Conservation (phyloP, 1,140 invertebrate species). For the Ericerus pela region DNA sequence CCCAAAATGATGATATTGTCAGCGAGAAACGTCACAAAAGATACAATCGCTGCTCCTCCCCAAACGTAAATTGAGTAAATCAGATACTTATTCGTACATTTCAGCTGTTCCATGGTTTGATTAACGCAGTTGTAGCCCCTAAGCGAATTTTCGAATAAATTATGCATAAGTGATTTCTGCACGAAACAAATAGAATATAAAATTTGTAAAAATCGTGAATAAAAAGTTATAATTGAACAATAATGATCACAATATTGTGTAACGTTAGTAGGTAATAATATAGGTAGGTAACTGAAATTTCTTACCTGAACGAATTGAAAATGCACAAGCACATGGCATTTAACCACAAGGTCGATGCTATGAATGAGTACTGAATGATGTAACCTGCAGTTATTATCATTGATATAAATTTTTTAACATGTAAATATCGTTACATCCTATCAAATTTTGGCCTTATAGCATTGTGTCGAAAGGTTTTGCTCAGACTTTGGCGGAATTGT, state of each 20-base stretch:
- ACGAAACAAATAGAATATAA: too few relatives aligned
- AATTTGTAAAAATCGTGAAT: constrained; percentile 14
- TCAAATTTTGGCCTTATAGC: too few relatives aligned
- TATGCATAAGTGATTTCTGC: too few relatives aligned
- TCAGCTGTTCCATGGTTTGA: too few relatives aligned
- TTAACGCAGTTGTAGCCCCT: too few relatives aligned
- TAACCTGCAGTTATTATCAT: constrained; percentile 27
- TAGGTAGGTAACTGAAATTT: too few relatives aligned
- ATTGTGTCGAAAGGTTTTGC: too few relatives aligned
- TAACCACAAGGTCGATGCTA: constrained; percentile 55
- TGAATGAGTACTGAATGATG: constrained; percentile 31
- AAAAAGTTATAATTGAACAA: constrained; percentile 14
- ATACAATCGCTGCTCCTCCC: constrained; percentile 22
- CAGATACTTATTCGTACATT: constrained; percentile 20
- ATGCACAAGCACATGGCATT: constrained; percentile 53
- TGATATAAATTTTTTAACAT: not conserved
- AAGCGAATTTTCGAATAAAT: too few relatives aligned
- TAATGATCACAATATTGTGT: not conserved
- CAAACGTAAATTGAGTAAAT: constrained; percentile 28
- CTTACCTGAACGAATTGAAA: constrained; percentile 42
- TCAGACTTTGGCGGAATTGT: too few relatives aligned
- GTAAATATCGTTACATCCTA: not conserved
- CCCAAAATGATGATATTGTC: constrained; percentile 16
- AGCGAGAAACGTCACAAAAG: constrained; percentile 22
- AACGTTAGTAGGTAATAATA: not conserved